Evolutionary conservation across 2,888 invertebrate species (phyloP).

Genomic region (Cataglyphis cursor): DNA sequence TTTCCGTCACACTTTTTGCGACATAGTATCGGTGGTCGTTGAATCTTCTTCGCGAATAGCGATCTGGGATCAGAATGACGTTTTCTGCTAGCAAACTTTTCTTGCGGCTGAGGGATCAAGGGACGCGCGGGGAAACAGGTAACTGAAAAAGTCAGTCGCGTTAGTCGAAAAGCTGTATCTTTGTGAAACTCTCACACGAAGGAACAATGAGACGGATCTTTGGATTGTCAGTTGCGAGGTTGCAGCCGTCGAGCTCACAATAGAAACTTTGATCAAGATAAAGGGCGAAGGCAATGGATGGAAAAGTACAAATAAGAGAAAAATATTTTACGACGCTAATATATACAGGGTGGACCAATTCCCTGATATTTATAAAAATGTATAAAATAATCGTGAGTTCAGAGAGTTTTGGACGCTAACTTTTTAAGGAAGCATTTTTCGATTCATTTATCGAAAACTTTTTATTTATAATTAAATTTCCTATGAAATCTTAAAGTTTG

Average conservation of each 20-base stretch:
- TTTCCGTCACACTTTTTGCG: constrained; percentile 23
- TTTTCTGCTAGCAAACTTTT: constrained; percentile 54
- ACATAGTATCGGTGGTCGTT: constrained; percentile 23
- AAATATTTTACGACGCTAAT: constrained; percentile 68
- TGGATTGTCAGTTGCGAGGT: constrained; percentile 55
- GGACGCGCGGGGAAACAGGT: background rate
- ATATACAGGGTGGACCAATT: background rate
- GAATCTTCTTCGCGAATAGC: constrained; percentile 47
- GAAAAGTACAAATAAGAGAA: constrained; percentile 56
- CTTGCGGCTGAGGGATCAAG: constrained; percentile 22
- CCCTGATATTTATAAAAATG: no score
- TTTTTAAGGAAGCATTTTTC: no score
- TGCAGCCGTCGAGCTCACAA: constrained; percentile 57
- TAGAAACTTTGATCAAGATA: constrained; percentile 65
- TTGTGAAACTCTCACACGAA: constrained; percentile 56
- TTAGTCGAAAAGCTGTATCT: constrained; percentile 48
- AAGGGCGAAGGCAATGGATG: constrained; percentile 36
- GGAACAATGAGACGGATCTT: constrained; percentile 54
- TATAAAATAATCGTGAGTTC: no score
- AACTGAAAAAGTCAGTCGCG: constrained; percentile 47
- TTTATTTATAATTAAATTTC: no score
- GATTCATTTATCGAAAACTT: no score
- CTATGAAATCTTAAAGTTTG: no score
- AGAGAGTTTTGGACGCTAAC: no score
- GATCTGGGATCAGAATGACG: constrained; percentile 47